Conservation (phyloP, 2,888 invertebrate genomes). For the Monopis laevigella region DNA sequence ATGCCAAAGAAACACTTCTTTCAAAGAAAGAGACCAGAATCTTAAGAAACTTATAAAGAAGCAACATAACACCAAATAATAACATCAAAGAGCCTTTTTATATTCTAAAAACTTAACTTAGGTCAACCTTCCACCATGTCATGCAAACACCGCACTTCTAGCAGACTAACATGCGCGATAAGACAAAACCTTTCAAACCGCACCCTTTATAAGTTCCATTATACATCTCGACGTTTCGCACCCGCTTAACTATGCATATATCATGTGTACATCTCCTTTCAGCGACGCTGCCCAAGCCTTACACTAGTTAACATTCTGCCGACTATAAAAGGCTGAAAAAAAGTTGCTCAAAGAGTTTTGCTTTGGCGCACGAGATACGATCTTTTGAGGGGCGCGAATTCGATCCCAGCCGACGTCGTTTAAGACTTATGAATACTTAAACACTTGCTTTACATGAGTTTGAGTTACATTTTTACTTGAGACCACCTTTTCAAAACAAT, state of each 20-base stretch:
- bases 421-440: constrained; percentile 10
- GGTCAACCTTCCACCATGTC: too few species aligned
- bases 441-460: too few species aligned
- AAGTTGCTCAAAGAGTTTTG: constrained; percentile 40
- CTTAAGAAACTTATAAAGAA: too few species aligned
- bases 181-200: constrained; percentile 36
- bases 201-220: constrained; percentile 47
- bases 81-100: too few species aligned
- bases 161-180: constrained; percentile 44
- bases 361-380: constrained; percentile 33
- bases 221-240: too few species aligned
- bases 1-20: too few species aligned
- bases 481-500: too few species aligned
- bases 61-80: too few species aligned
- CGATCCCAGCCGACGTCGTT: constrained; percentile 27
- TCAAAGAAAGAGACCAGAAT: too few species aligned
- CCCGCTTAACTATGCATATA: constrained; percentile 50
- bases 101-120: too few species aligned
- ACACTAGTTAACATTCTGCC: constrained; percentile 36
- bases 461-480: too few species aligned
- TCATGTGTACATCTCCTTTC: constrained; percentile 48
- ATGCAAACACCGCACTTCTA: constrained; percentile 28
- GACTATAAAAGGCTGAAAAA: constrained; percentile 28
- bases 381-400: constrained; percentile 42
- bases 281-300: constrained; percentile 37